Percentiles rank a stretch among this genome's conserved stretches.
Evolutionary conservation across 2,797 vertebrate genomes (phyloP).

Genomic region (Premnoplex brunnescens): DNA sequence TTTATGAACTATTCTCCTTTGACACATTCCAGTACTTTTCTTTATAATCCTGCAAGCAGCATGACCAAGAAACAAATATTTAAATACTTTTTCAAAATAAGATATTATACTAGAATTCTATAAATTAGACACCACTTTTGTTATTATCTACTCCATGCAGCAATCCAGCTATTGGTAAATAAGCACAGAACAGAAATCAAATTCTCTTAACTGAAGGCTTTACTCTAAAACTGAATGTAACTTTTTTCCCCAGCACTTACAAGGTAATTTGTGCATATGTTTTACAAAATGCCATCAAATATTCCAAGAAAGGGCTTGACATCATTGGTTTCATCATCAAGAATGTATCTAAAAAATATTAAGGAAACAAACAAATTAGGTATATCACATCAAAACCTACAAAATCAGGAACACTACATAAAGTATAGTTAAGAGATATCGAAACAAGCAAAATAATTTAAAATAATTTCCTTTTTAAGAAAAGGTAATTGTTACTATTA

Average conservation of each 20-base stretch:
- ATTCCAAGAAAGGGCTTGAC: conserved; percentile 86
- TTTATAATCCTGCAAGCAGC: background rate
- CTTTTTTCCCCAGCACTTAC: background rate
- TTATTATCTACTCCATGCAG: background rate
- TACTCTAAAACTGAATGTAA: background rate
- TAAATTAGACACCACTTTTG: background rate
- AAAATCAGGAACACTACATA: background rate
- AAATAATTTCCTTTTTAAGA: background rate
- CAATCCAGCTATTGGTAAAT: background rate
- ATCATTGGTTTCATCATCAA: conserved; percentile 77
- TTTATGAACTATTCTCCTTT: background rate
- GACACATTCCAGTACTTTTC: background rate
- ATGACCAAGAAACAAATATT: background rate
- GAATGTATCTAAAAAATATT: conserved; percentile 49
- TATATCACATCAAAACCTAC: background rate
- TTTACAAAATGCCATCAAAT: conserved; percentile 95
- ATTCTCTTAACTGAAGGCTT: background rate
- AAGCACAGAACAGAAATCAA: background rate
- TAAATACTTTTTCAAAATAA: background rate
- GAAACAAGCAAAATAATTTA: conserved; percentile 15
- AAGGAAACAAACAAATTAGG: conserved; percentile 35
- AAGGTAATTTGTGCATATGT: background rate
- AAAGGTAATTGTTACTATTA: background rate
- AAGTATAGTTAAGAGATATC: background rate
- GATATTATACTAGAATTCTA: background rate